Evolutionary conservation across 2,113 vertebrate species (phyloP), one percentile per base, ranked within the genome.

Genomic region (Coturnix japonica): DNA sequence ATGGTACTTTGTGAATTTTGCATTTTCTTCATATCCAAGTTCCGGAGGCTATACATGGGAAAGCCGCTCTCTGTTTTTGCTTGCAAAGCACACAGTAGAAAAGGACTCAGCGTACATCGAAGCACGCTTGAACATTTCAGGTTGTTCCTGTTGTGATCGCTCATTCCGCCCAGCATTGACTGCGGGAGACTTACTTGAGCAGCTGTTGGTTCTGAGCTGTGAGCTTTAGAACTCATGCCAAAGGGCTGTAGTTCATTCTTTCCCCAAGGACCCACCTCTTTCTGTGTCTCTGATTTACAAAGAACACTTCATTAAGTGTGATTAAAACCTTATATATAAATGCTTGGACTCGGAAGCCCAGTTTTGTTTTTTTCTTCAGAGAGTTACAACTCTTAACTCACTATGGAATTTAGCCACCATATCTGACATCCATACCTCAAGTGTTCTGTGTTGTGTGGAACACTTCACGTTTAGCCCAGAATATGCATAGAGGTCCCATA

Each of bases 151-250:
- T 91, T 95, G 91, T 57, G 93, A 90, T 95, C 93, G 94, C 95
- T 97, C 89, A 91, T 93, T 92, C 95, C 31, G 84, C 95, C 95
- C 84, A 30, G 94, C 96, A 91, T 95, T 91, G 93, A 86, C 90
- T n/a, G 81, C 59, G 9, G 95, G 77, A 90, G 92, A 89, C 63
- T 86, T 76, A 96, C 95, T 96, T 41, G 46, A 94, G 97, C 96
- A 95, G 90, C 95, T 97, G 96, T 95, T 95, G 92, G 96, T 95
- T 93, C 76, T 90, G 91, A 97, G 93, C 96, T 97, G 67, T 89
- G 95, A 96, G 97, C 97, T 95, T 96, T 92, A 94, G 95, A 95
- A 95, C 95, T 96, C 91, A 95, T 93, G 95, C 96, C 97, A 97
- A 97, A 97, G 97, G 96, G 96, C 95, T 97, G 95, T 94, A 90